Conservation (phyloP, 2,113 vertebrate genomes). For the Esox niger region DNA sequence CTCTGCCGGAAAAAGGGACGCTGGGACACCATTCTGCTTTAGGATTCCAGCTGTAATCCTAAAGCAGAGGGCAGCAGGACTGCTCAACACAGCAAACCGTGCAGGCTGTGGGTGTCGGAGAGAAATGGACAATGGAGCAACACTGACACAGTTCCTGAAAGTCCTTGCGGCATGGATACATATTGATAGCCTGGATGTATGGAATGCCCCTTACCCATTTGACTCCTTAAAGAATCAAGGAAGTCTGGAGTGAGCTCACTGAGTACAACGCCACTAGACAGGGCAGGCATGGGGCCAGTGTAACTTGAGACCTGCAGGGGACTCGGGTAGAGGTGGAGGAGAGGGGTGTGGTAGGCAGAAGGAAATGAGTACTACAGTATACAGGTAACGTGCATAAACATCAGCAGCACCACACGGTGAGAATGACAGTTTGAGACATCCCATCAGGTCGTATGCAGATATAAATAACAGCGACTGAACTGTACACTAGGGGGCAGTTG, state of each 20-base stretch:
- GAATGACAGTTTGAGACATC: conserved; percentile 27
- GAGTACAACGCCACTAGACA: no score
- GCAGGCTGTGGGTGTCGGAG: no score
- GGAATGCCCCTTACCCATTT: no score
- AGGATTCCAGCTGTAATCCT: conserved; percentile 3
- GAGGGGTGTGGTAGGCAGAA: conserved; percentile 13
- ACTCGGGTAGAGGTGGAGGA: conserved; percentile 14
- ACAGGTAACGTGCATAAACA: conserved; percentile 65
- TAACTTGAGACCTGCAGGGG: conserved; percentile 46
- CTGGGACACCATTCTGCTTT: background rate
- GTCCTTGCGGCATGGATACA: no score
- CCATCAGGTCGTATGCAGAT: background rate
- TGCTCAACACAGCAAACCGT: background rate
- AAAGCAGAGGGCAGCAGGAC: background rate
- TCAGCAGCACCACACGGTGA: conserved; percentile 44
- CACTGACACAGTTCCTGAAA: no score
- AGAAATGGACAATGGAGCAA: no score
- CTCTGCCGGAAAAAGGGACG: background rate
- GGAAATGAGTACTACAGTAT: conserved; percentile 47
- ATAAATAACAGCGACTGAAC: no score
- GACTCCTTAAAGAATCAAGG: no score
- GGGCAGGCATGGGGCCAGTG: no score
- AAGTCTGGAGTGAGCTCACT: no score
- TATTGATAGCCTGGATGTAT: no score
- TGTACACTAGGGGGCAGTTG: no score